Evolutionary conservation across 2,888 invertebrate genomes (phyloP).

Genomic region (Argyresthia albistria): DNA sequence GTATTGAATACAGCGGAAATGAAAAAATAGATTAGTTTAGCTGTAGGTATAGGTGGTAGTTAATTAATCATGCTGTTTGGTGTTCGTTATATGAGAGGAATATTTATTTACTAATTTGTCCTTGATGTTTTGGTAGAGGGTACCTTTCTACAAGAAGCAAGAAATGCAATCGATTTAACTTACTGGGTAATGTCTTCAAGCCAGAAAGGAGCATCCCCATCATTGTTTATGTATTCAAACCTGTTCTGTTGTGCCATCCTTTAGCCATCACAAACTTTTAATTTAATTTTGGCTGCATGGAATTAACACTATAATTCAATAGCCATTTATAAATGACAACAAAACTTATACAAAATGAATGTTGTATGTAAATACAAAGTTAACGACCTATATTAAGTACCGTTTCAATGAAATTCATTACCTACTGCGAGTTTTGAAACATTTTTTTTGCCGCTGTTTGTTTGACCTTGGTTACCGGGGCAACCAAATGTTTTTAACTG

Average conservation of each 20-base stretch:
- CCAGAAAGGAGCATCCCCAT: slow-evolving; percentile 47
- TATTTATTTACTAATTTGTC: too few relatives aligned
- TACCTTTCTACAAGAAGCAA: too few relatives aligned
- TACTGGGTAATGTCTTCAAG: slow-evolving; percentile 62
- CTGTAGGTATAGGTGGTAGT: too few relatives aligned
- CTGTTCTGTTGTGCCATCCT: slow-evolving; percentile 52
- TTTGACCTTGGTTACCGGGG: slow-evolving; percentile 64
- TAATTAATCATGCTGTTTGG: too few relatives aligned
- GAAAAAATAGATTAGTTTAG: too few relatives aligned
- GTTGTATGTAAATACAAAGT: neutral
- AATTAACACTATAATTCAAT: neutral
- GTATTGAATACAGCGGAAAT: too few relatives aligned
- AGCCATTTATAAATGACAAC: neutral
- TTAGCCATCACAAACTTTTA: slow-evolving; percentile 54
- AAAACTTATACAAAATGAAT: neutral
- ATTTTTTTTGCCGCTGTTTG: slow-evolving; percentile 63
- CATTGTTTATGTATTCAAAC: slow-evolving; percentile 35
- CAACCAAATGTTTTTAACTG: slow-evolving; percentile 13
- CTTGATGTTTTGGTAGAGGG: too few relatives aligned
- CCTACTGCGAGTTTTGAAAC: slow-evolving; percentile 60
- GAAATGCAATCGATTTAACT: slow-evolving; percentile 13
- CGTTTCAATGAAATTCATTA: neutral
- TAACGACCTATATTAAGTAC: neutral
- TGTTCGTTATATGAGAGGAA: too few relatives aligned
- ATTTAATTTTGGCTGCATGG: slow-evolving; percentile 9